Evolutionary conservation across 1,140 invertebrate genomes (phyloP).

Genomic region (Notospermus geniculatus): DNA sequence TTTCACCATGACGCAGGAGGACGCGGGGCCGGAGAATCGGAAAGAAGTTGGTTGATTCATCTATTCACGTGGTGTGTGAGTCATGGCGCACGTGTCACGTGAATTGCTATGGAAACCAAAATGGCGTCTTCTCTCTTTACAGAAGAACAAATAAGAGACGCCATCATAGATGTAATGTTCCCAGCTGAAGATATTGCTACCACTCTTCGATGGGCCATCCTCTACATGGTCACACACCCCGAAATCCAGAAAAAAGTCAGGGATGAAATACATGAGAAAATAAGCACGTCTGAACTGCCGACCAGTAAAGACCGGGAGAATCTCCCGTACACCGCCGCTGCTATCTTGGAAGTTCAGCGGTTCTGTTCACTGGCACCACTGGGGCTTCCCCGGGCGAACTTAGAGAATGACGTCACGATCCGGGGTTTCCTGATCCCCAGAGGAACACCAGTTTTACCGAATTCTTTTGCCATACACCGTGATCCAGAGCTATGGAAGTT

Average conservation of each 20-base stretch:
- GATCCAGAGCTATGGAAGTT: constrained; percentile 63
- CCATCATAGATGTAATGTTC: too few relatives aligned
- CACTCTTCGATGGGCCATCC: constrained; percentile 82
- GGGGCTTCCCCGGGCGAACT: constrained; percentile 45
- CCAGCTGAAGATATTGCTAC: constrained; percentile 56
- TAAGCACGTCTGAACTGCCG: constrained; percentile 74
- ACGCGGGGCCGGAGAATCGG: too few relatives aligned
- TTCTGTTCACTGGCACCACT: constrained; percentile 51
- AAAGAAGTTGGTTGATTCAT: too few relatives aligned
- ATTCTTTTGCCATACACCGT: constrained; percentile 46
- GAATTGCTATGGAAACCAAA: too few relatives aligned
- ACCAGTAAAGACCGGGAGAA: constrained; percentile 67
- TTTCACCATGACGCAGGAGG: too few relatives aligned
- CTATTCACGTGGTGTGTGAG: too few relatives aligned
- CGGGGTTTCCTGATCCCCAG: constrained; percentile 48
- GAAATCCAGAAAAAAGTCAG: constrained; percentile 75
- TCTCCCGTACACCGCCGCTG: constrained; percentile 36
- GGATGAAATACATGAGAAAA: constrained; percentile 78
- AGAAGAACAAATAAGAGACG: too few relatives aligned
- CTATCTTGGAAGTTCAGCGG: constrained; percentile 46
- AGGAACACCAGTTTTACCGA: constrained; percentile 47
- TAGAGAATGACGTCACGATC: constrained; percentile 32
- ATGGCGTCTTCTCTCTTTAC: too few relatives aligned
- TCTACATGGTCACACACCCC: constrained; percentile 75
- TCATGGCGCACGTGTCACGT: too few relatives aligned